Conservation (phyloP, 2,113 vertebrate genomes). For the Mastomys coucha region DNA sequence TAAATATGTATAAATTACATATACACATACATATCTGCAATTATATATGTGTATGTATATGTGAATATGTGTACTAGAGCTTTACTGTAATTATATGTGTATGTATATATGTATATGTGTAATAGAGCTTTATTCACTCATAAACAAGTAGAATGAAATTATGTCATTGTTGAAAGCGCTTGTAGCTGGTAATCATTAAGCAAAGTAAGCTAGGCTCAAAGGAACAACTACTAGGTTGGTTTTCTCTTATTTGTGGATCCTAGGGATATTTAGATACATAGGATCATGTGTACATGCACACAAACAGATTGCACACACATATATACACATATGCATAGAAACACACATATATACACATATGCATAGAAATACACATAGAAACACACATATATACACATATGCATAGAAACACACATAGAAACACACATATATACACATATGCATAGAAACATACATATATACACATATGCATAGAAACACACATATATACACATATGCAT, state of each 20-base stretch:
- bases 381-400: background rate
- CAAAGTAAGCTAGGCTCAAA: background rate
- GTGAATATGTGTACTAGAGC: too few species aligned
- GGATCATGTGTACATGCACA: background rate
- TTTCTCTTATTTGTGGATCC: background rate
- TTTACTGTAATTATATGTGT: background rate
- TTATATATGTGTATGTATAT: background rate
- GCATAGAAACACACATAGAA: background rate
- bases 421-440: accelerated
- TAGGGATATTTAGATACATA: background rate
- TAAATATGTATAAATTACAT: background rate
- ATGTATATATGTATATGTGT: background rate
- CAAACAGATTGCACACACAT: background rate
- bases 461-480: background rate
- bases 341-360: background rate
- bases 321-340: background rate
- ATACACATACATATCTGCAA: background rate
- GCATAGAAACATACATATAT: background rate
- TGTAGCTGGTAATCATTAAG: background rate
- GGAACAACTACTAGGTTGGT: background rate
- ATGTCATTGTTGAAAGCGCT: background rate
- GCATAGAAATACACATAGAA: background rate
- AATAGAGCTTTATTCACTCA: background rate
- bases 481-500: background rate
- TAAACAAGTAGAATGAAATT: background rate